Conservation (phyloP, 1,140 invertebrate species). For the Drosophila nannoptera region DNA sequence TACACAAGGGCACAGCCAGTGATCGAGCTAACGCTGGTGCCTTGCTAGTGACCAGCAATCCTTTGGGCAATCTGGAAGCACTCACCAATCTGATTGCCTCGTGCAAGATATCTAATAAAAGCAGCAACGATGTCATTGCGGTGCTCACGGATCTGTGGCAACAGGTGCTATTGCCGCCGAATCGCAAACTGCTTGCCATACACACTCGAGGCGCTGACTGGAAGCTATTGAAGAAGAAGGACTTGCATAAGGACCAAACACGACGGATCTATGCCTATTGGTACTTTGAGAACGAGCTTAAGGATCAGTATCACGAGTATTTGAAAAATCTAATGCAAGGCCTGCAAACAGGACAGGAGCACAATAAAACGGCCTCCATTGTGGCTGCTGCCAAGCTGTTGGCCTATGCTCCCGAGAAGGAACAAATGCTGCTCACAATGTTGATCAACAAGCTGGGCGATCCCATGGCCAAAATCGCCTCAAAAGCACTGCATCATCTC, state of each 20-base stretch:
- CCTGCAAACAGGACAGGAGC: constrained; percentile 81
- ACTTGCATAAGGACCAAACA: constrained; percentile 69
- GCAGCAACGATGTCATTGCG: constrained; percentile 83
- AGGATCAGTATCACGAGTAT: constrained; percentile 82
- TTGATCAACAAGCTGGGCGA: constrained; percentile 98
- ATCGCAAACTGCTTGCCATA: constrained; percentile 84
- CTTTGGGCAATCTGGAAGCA: constrained; percentile 85
- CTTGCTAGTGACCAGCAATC: constrained; percentile 87
- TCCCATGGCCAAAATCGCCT: constrained; percentile 91
- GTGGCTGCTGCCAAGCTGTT: constrained; percentile 89
- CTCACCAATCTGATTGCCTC: constrained; percentile 84
- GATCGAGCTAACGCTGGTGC: constrained; percentile 89
- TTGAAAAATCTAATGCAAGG: constrained; percentile 74
- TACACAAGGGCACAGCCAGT: constrained; percentile 85
- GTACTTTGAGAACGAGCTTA: constrained; percentile 88
- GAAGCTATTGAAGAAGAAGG: constrained; percentile 59
- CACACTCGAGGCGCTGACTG: constrained; percentile 82
- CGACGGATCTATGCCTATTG: constrained; percentile 80
- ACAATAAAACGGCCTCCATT: constrained; percentile 90
- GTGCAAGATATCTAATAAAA: constrained; percentile 85
- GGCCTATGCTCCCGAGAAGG: constrained; percentile 91
- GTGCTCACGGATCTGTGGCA: constrained; percentile 86
- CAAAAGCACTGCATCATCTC: constrained; percentile 92
- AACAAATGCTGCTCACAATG: constrained; percentile 89
- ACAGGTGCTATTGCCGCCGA: constrained; percentile 83